Percentiles rank a stretch among this genome's conserved stretches.
phyloP scores from a whole-genome alignment of 2,797 vertebrate genomes.

The Pipistrellus pygmaeus region DNA sequence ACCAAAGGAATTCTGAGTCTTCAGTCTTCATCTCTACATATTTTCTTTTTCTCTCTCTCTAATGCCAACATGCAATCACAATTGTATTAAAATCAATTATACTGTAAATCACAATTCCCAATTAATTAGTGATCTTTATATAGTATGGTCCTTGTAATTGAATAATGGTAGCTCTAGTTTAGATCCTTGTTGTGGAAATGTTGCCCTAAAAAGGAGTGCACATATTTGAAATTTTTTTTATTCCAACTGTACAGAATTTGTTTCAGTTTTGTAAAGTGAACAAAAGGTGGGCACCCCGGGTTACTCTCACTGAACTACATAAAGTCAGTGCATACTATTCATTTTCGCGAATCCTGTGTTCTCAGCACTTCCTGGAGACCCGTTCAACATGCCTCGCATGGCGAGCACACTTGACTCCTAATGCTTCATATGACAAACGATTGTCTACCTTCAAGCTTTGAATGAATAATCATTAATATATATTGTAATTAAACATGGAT shows the following conservation, averaged over 20 bases:
- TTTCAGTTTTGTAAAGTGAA: conserved; percentile 23
- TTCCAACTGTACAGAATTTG: not conserved
- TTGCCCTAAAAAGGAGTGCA: not conserved
- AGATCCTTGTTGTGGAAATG: not conserved
- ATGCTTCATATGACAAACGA: not conserved
- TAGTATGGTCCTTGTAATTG: not conserved
- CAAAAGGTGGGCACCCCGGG: not conserved
- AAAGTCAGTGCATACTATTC: not conserved
- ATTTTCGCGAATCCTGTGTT: not conserved
- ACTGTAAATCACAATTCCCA: not conserved
- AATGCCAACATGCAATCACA: not conserved
- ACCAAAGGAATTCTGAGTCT: not conserved
- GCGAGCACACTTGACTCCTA: not conserved
- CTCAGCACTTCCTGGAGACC: not conserved
- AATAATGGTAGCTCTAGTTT: not conserved
- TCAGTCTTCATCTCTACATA: not conserved
- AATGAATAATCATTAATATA: conserved; percentile 14
- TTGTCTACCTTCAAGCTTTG: not conserved
- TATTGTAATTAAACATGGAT: conserved; percentile 15
- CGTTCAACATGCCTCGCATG: not conserved
- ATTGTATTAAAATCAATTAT: conserved; percentile 20
- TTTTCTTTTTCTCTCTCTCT: not conserved
- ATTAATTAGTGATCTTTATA: not conserved
- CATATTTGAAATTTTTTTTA: conserved; percentile 28
- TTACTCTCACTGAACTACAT: not conserved